A percentile compares a stretch with the other conserved stretches of the same genome.
phyloP scores from a whole-genome alignment of 1,140 invertebrate species.

The Aphelenchoides besseyi region DNA sequence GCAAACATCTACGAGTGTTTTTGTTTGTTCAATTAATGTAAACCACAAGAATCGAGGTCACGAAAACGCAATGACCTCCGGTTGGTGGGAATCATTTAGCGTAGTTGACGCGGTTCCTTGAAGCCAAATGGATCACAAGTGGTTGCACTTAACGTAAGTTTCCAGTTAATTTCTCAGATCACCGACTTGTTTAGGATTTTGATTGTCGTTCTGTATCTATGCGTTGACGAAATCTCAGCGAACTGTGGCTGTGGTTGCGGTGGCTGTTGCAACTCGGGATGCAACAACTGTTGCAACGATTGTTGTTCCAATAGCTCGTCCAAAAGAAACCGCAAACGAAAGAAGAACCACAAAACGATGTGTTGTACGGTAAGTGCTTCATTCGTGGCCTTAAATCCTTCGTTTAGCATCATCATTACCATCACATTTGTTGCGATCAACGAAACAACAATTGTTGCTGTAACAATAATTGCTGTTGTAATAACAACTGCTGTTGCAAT shows the following conservation, averaged over 20 bases:
- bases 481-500: not conserved
- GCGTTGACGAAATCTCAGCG: not conserved
- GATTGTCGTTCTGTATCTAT: not conserved
- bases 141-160: not conserved
- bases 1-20: not conserved
- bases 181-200: not conserved
- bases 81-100: no score
- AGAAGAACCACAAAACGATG: not conserved
- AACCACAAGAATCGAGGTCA: no score
- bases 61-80: no score
- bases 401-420: not conserved
- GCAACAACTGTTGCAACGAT: not conserved
- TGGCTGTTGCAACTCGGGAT: not conserved
- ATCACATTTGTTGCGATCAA: not conserved
- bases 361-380: not conserved
- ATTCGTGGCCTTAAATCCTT: not conserved
- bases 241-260: not conserved
- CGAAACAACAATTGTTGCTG: not conserved
- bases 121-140: not conserved
- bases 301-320: not conserved
- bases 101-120: no score
- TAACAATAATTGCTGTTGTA: not conserved
- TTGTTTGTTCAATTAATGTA: not conserved
- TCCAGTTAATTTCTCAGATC: no score
- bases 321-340: not conserved